A percentile compares a stretch with the other conserved stretches of the same genome.
These are phyloP conservation scores for Proales similis DNA, from an alignment of 1,140 invertebrate species.

Conservation along the genomic window DNA sequence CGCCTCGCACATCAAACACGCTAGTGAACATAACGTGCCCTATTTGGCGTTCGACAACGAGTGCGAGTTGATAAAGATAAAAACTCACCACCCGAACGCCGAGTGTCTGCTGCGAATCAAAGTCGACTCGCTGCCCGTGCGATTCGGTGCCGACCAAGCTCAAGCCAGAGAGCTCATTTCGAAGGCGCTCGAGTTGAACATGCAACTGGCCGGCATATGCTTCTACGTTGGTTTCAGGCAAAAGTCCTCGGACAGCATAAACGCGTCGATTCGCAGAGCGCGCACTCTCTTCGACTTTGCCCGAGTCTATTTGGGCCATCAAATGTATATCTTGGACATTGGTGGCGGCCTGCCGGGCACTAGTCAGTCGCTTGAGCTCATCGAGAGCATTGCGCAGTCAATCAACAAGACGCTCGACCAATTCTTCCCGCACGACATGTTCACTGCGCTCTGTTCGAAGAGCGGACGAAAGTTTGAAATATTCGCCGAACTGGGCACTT, in stretches of 20 bases:
- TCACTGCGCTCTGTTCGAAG: too few relatives aligned
- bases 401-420: conserved; percentile 65
- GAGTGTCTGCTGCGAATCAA: background rate
- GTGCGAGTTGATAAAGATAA: background rate
- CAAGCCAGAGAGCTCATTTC: conserved; percentile 71
- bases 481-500: too few relatives aligned
- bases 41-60: background rate
- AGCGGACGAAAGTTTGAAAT: too few relatives aligned
- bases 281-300: conserved; percentile 51
- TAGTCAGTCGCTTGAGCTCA: background rate
- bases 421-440: conserved; percentile 67
- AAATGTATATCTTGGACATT: conserved; percentile 54
- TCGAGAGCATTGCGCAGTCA: conserved; percentile 43
- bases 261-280: conserved; percentile 49
- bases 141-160: conserved; percentile 81
- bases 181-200: conserved; percentile 62
- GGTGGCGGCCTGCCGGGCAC: conserved; percentile 56
- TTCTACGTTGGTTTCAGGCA: too few relatives aligned
- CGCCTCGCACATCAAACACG: background rate
- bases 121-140: conserved; percentile 66
- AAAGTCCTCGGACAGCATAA: too few relatives aligned
- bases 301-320: conserved; percentile 46
- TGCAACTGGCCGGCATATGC: too few relatives aligned
- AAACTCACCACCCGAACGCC: background rate
- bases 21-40: background rate